A percentile compares a stretch with the other conserved stretches of the same genome.
Evolutionary conservation across 2,888 invertebrate species (phyloP).

Genomic region (Meghimatium bilineatum): DNA sequence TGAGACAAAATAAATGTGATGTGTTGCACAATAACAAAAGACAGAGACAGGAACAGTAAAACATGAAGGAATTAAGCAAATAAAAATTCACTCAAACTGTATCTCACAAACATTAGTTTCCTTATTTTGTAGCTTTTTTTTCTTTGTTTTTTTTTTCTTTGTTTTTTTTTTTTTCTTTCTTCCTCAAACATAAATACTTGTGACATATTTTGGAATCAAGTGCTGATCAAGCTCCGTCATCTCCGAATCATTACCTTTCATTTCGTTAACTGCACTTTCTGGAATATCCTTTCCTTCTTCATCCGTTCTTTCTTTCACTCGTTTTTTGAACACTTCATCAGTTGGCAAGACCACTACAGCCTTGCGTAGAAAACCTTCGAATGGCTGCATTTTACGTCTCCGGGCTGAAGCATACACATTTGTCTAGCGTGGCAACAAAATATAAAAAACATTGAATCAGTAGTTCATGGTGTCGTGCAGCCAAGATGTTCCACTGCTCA

Average conservation of each 20-base stretch:
- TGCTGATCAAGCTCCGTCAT: conserved; percentile 39
- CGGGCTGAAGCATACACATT: conserved; percentile 98
- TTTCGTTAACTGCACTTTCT: conserved; percentile 93
- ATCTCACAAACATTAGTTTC: not conserved
- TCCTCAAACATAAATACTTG: conserved; percentile 27
- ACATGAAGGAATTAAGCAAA: not conserved
- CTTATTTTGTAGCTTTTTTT: not conserved
- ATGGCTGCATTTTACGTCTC: conserved; percentile 97
- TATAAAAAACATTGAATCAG: conserved; percentile 54
- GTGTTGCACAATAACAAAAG: not conserved
- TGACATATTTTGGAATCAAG: conserved; percentile 24
- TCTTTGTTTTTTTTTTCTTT: conserved; percentile 1
- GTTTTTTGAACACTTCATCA: conserved; percentile 91
- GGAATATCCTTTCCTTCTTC: conserved; percentile 94
- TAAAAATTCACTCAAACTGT: not conserved
- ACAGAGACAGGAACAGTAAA: not conserved
- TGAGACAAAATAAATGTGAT: not conserved
- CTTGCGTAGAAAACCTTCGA: conserved; percentile 94
- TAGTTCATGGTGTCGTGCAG: conserved; percentile 37
- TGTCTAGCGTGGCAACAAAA: conserved; percentile 83
- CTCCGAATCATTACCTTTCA: conserved; percentile 88
- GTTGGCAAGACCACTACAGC: conserved; percentile 94
- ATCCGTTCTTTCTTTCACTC: conserved; percentile 87
- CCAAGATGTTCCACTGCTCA: conserved; percentile 32
- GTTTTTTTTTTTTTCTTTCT: conserved; percentile 4